Evolutionary conservation across 1,140 invertebrate species (phyloP).

Genomic region (Theocolax elegans): DNA sequence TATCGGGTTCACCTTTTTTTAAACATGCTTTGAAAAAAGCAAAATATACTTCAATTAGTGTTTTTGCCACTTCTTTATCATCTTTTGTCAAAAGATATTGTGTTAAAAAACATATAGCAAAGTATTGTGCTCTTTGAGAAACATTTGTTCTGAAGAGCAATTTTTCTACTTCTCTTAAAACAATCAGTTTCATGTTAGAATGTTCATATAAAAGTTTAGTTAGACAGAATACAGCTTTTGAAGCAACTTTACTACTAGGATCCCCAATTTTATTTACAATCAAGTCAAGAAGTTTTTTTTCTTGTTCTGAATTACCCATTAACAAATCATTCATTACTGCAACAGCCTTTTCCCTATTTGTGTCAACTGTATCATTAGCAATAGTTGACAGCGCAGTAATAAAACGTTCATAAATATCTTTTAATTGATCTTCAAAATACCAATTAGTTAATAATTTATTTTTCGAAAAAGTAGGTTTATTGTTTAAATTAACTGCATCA

Average conservation of each 20-base stretch:
- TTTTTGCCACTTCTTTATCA: slow-evolving; percentile 81
- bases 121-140: slow-evolving; percentile 87
- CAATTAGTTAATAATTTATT: slow-evolving; percentile 72
- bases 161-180: slow-evolving; percentile 89
- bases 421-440: slow-evolving; percentile 88
- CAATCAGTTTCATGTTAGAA: slow-evolving; percentile 91
- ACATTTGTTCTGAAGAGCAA: slow-evolving; percentile 91
- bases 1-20: slow-evolving; percentile 91
- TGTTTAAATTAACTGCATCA: slow-evolving; percentile 63
- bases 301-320: slow-evolving; percentile 86
- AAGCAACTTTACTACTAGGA: slow-evolving; percentile 86
- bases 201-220: slow-evolving; percentile 86
- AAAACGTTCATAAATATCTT: slow-evolving; percentile 80
- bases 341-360: slow-evolving; percentile 86
- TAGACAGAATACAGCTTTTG: slow-evolving; percentile 88
- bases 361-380: slow-evolving; percentile 78
- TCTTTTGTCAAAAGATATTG: slow-evolving; percentile 80
- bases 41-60: slow-evolving; percentile 92
- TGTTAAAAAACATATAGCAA: slow-evolving; percentile 91
- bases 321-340: slow-evolving; percentile 83
- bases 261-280: slow-evolving; percentile 97
- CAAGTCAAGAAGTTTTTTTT: slow-evolving; percentile 83
- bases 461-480: slow-evolving; percentile 48
- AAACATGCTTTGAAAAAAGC: slow-evolving; percentile 94
- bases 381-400: slow-evolving; percentile 73